A percentile compares a stretch with the other conserved stretches of the same genome.
Conservation (phyloP, 2,113 vertebrate genomes). For the Otis tarda region DNA sequence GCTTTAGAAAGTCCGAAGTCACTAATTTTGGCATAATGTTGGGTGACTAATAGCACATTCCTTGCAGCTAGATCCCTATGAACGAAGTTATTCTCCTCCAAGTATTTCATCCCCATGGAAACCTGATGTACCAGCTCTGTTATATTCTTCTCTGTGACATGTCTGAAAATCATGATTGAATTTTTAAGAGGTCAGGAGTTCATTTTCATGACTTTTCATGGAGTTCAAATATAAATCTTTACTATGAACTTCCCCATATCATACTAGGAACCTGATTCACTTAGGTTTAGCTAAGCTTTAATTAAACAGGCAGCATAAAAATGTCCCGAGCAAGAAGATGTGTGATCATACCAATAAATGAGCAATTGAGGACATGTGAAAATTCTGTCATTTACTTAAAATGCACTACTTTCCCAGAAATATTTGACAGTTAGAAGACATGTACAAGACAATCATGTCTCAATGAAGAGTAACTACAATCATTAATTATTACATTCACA, state of each 20-base stretch:
- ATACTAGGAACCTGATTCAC: not conserved
- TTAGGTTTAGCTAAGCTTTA: not conserved
- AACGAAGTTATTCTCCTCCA: constrained; percentile 95
- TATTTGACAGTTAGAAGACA: not conserved
- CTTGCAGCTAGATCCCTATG: constrained; percentile 96
- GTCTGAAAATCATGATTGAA: constrained; percentile 72
- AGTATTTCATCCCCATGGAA: constrained; percentile 96
- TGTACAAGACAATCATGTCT: not conserved
- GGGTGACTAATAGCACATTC: constrained; percentile 93
- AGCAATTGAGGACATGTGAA: not conserved
- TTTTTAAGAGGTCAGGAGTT: not conserved
- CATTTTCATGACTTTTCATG: constrained; percentile 4
- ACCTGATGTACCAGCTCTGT: constrained; percentile 96
- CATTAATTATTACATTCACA: not conserved
- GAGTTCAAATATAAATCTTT: not conserved
- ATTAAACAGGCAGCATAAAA: not conserved
- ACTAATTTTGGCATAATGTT: constrained; percentile 99
- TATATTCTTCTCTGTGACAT: constrained; percentile 87
- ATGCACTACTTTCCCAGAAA: not conserved
- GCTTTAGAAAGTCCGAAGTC: constrained; percentile 99
- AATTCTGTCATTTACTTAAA: not conserved
- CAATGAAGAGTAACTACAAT: not conserved
- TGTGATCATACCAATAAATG: not conserved
- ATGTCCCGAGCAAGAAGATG: not conserved
- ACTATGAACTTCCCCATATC: not conserved